Conservation (phyloP, 2,888 invertebrate genomes). For the Cerastoderma edule region DNA sequence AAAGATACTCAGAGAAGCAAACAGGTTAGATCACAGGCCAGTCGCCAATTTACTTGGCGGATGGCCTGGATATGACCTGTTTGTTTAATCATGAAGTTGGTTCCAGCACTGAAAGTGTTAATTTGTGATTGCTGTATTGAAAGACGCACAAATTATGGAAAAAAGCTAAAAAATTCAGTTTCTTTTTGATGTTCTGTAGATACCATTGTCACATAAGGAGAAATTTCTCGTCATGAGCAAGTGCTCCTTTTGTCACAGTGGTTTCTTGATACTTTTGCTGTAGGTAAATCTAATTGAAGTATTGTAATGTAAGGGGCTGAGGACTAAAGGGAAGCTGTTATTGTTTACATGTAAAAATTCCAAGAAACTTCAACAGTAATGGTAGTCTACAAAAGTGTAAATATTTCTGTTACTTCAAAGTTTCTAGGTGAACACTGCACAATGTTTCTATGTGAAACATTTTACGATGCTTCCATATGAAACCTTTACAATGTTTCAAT, state of each 20-base stretch:
- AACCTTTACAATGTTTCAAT: no score
- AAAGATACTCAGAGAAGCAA: no score
- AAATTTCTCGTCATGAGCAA: not conserved
- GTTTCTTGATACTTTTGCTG: not conserved
- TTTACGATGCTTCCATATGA: no score
- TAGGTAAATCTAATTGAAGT: not conserved
- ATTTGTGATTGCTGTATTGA: no score
- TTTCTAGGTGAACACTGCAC: no score
- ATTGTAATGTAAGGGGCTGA: not conserved
- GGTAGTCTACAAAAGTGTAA: no score
- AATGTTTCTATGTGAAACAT: no score
- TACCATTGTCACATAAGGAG: not conserved
- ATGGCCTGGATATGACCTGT: not conserved
- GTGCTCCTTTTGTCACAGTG: not conserved
- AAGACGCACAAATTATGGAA: not conserved
- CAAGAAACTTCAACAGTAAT: no score
- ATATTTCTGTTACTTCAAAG: no score
- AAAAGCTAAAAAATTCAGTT: not conserved
- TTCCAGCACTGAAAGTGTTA: no score
- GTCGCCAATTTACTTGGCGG: not conserved
- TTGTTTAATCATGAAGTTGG: not conserved
- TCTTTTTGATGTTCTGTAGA: not conserved
- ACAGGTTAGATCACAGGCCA: not conserved
- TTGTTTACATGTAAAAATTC: no score
- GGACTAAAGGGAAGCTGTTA: not conserved